Evolutionary conservation across 2,888 invertebrate genomes (phyloP).

Genomic region (Amblyjoppa proteus): DNA sequence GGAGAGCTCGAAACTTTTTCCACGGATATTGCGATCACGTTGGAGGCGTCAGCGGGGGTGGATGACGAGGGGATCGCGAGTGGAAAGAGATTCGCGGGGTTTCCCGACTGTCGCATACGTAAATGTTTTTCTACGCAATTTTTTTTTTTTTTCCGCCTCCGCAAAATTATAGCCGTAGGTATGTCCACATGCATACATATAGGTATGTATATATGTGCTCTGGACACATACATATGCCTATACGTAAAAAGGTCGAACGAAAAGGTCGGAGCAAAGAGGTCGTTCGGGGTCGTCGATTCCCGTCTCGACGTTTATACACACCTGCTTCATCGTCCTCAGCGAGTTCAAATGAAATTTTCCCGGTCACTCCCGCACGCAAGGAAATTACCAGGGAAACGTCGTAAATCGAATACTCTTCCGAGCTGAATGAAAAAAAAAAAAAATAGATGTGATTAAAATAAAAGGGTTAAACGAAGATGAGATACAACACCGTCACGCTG

Average conservation of each 20-base stretch:
- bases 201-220: neutral
- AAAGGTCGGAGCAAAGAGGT: conserved; percentile 16
- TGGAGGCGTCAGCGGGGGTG: conserved; percentile 28
- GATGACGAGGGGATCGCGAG: conserved; percentile 29
- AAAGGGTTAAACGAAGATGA: conserved; percentile 1
- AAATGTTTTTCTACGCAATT: conserved; percentile 48
- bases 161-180: conserved; percentile 1
- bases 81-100: conserved; percentile 1
- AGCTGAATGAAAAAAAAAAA: neutral
- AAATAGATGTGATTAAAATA: neutral
- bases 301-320: conserved; percentile 23
- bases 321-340: neutral
- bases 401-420: neutral
- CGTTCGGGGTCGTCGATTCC: conserved; percentile 44
- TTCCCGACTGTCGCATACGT: conserved; percentile 41
- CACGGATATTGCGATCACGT: conserved; percentile 31
- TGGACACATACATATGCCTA: neutral
- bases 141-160: conserved; percentile 42
- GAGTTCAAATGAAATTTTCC: conserved; percentile 6
- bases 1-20: conserved; percentile 21
- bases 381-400: neutral
- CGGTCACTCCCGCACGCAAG: neutral
- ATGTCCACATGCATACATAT: neutral
- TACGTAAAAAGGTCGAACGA: conserved; percentile 33
- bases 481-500: neutral